phyloP scores from a whole-genome alignment of 2,797 vertebrate genomes.

The Distichodus sexfasciatus region DNA sequence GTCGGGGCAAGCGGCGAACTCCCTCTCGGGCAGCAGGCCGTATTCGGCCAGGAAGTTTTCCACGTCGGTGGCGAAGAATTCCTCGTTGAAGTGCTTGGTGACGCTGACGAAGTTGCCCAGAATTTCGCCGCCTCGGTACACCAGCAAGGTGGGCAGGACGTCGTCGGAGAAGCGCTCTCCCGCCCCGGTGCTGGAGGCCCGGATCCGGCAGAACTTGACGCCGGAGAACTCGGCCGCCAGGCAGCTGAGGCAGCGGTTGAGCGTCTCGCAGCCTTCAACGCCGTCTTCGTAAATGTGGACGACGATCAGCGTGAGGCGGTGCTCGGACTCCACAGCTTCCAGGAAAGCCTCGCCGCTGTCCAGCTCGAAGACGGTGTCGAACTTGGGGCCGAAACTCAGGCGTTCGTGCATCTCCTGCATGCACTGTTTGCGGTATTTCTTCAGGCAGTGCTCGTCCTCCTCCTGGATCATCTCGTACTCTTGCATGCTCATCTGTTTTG shows the following conservation, averaged over 20 bases:
- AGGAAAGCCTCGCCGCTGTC: slow-evolving; percentile 84
- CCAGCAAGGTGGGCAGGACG: slow-evolving; percentile 87
- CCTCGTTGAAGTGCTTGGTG: slow-evolving; percentile 84
- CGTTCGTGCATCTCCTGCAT: slow-evolving; percentile 97
- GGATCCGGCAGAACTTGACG: slow-evolving; percentile 95
- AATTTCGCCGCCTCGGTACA: slow-evolving; percentile 94
- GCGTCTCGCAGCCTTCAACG: slow-evolving; percentile 84
- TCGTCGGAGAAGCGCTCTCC: slow-evolving; percentile 86
- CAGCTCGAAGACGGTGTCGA: slow-evolving; percentile 84
- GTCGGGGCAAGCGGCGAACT: slow-evolving; percentile 68
- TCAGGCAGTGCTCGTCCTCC: slow-evolving; percentile 89
- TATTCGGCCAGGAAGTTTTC: slow-evolving; percentile 95
- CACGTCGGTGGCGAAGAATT: slow-evolving; percentile 93
- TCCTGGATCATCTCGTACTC: slow-evolving; percentile 92
- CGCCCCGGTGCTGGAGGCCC: slow-evolving; percentile 84
- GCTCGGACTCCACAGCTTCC: slow-evolving; percentile 90
- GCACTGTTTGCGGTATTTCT: slow-evolving; percentile 87
- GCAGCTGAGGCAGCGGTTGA: slow-evolving; percentile 87
- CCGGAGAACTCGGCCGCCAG: slow-evolving; percentile 85
- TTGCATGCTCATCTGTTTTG: slow-evolving; percentile 89
- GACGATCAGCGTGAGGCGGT: slow-evolving; percentile 83
- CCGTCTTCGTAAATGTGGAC: slow-evolving; percentile 90
- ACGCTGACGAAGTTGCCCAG: slow-evolving; percentile 91
- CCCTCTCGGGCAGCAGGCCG: slow-evolving; percentile 89
- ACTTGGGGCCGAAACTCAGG: slow-evolving; percentile 91